Conservation (phyloP, 2,888 invertebrate genomes). For the Sminthurides aquaticus region DNA sequence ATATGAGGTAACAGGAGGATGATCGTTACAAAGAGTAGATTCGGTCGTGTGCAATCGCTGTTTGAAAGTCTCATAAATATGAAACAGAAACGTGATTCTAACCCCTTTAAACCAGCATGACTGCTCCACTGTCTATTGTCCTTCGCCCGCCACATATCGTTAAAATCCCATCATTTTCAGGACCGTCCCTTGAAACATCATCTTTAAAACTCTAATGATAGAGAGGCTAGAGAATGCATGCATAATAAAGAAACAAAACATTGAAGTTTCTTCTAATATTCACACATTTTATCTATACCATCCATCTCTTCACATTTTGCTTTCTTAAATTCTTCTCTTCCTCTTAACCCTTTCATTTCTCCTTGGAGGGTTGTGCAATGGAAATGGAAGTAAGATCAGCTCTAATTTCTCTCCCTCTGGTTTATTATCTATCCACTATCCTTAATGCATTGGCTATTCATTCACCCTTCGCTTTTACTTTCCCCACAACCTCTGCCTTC, state of each 20-base stretch:
- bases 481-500: not conserved
- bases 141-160: not conserved
- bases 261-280: not conserved
- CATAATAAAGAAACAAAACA: not conserved
- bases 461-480: not conserved
- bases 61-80: constrained; percentile 1
- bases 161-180: not conserved
- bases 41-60: constrained; percentile 11
- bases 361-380: too few species aligned
- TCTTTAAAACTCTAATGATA: not conserved
- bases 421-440: not conserved
- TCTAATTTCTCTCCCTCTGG: not conserved
- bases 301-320: not conserved
- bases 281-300: not conserved
- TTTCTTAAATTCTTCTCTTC: not conserved
- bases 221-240: not conserved
- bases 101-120: too few species aligned
- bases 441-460: too few species aligned
- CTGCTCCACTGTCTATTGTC: too few species aligned
- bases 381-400: too few species aligned
- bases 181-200: not conserved
- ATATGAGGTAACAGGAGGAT: not conserved
- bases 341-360: too few species aligned
- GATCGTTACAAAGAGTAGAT: constrained; percentile 2
- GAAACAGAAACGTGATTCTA: not conserved